Percentiles rank a stretch among this genome's conserved stretches.
phyloP scores from a whole-genome alignment of 2,113 vertebrate species.

The Lepidothrix coronata region DNA sequence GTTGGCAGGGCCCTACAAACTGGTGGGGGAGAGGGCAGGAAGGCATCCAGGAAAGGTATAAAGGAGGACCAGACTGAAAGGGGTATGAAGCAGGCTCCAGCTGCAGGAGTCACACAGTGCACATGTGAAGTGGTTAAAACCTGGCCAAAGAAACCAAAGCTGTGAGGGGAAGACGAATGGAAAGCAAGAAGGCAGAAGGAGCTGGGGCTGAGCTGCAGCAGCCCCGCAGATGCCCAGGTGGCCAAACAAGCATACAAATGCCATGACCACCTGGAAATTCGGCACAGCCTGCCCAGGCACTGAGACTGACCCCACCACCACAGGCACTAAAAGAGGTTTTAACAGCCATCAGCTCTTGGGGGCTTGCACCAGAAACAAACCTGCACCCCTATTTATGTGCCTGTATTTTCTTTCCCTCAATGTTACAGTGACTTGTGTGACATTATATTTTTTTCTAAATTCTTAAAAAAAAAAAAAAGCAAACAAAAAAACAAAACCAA shows the following conservation, averaged over 20 bases:
- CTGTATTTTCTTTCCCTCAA: background rate
- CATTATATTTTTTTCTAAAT: too few species aligned
- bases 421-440: too few species aligned
- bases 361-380: background rate
- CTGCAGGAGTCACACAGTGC: background rate
- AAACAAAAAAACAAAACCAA: too few species aligned
- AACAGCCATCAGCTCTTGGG: background rate
- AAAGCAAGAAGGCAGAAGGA: background rate
- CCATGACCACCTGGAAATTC: accelerated
- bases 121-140: accelerated
- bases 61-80: background rate
- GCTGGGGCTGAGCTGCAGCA: background rate
- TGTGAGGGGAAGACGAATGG: background rate
- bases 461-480: too few species aligned
- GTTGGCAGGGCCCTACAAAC: too few species aligned
- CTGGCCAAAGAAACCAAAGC: background rate
- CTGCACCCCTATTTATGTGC: accelerated
- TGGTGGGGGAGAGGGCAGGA: background rate
- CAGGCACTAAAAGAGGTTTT: background rate
- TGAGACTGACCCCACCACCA: background rate
- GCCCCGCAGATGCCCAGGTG: accelerated
- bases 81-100: background rate
- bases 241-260: background rate
- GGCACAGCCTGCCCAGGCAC: accelerated
- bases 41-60: background rate